Base-by-base conservation (phyloP, 2,888 invertebrate species). In the Tortrix viridana region DNA sequence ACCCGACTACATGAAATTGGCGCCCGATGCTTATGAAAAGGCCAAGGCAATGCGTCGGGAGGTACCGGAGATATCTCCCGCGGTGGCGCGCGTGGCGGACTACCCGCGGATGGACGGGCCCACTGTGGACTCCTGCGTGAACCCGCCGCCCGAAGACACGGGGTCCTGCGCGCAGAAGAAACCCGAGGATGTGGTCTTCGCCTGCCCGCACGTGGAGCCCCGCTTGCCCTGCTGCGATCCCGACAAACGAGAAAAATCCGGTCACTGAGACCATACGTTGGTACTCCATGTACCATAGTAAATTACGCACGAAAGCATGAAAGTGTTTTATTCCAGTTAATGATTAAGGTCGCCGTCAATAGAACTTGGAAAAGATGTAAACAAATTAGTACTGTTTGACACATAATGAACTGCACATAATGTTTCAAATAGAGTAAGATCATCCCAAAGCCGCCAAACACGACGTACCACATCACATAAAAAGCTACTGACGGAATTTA, bases 101-200 rank as follows among this genome's bases (percentile, higher is more conserved):
- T 74, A 81, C 58, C 89, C 88, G 1, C 73, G 74, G 0, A 54
- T 71, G 18, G 68, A 79, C 0, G 62, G 69, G 2, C 84, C 85
- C 0, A 41, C 77, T 0, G 76, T 86, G 16, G 79, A 73, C 3
- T 63, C 69, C 1, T 90, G 90, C 60, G 20, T 79, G 6, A 66
- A 77, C 19, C 77, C 85, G 0, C 80, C 82, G 1, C 72, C 78
- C 0, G 76, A 81, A 43, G 65, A 58, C 3, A 65, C 67, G 0
- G 80, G 77, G 0, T 85, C 85, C 0, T 89, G 89, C 66, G 78
- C 79, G 2, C 73, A 71, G 0, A 71, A 18, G 26, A 77, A 79
- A 53, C 74, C 78, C n/a, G 90, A 92, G 69, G 89, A 91, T 63
- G 91, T 92, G 0, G 74, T 85, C 5, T 92, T 92, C 71, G 76